Conservation (phyloP, 2,888 invertebrate genomes). For the Drosophila melanocephala region DNA sequence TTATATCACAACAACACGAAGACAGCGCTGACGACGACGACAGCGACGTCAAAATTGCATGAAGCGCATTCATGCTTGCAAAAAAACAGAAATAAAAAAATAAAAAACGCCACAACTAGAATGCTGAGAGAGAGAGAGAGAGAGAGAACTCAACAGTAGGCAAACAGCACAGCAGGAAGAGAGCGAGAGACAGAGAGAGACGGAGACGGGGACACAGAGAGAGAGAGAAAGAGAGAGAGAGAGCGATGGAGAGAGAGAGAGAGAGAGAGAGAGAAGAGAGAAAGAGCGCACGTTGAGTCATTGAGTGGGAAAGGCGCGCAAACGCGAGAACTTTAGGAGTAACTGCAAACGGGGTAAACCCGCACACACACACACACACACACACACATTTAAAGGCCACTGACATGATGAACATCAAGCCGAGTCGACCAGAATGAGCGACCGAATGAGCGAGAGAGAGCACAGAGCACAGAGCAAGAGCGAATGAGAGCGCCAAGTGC, state of each 20-base stretch:
- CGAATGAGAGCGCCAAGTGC: slow-evolving; percentile 50
- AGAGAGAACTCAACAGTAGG: slow-evolving; percentile 13
- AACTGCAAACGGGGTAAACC: slow-evolving; percentile 65
- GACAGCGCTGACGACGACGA: slow-evolving; percentile 64
- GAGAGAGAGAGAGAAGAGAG: slow-evolving; percentile 20
- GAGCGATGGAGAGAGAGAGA: slow-evolving; percentile 26
- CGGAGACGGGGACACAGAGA: slow-evolving; percentile 21
- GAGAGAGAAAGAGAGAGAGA: slow-evolving; percentile 16
- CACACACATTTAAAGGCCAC: slow-evolving; percentile 26
- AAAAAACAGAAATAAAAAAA: slow-evolving; percentile 23
- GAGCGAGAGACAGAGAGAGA: slow-evolving; percentile 25
- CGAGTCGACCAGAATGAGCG: slow-evolving; percentile 20
- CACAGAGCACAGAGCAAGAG: slow-evolving; percentile 24
- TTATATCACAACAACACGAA: slow-evolving; percentile 85
- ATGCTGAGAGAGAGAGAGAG: slow-evolving; percentile 54
- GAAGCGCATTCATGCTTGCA: slow-evolving; percentile 73
- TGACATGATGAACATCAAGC: slow-evolving; percentile 26
- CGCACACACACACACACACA: slow-evolving; percentile 41
- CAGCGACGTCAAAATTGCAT: slow-evolving; percentile 70
- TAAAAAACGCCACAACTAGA: slow-evolving; percentile 53
- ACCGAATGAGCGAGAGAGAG: slow-evolving; percentile 29
- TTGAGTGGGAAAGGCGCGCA: slow-evolving; percentile 67
- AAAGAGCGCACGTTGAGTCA: slow-evolving; percentile 61
- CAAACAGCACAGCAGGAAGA: slow-evolving; percentile 6
- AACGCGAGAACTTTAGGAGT: slow-evolving; percentile 77